phyloP scores from a whole-genome alignment of 2,797 vertebrate species.

The Pseudocheirus occidentalis region DNA sequence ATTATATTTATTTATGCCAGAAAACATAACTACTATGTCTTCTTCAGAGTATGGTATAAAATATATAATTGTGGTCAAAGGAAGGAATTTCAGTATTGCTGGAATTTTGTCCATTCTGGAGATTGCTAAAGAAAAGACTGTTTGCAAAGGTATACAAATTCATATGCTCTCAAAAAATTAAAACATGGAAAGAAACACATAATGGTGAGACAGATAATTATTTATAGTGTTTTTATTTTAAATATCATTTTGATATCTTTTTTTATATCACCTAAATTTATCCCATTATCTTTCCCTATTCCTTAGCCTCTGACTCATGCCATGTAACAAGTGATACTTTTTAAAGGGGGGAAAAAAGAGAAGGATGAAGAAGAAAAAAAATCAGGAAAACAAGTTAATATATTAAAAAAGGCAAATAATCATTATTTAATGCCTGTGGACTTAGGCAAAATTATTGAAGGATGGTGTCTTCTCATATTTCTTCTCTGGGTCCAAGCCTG shows the following conservation, averaged over 20 bases:
- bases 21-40: neutral
- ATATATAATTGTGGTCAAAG: neutral
- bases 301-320: neutral
- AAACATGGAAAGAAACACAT: neutral
- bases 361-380: accelerated
- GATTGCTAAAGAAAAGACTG: neutral
- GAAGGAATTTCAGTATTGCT: neutral
- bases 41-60: conserved; percentile 10
- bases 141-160: neutral
- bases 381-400: neutral
- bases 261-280: neutral
- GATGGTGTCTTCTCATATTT: no score
- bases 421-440: neutral
- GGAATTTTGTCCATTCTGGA: neutral
- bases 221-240: neutral
- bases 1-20: neutral
- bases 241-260: neutral
- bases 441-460: neutral
- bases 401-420: neutral
- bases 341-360: neutral
- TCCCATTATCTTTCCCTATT: neutral
- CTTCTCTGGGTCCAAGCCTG: neutral
- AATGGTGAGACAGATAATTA: neutral
- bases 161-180: neutral
- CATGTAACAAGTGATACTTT: neutral